These are phyloP conservation scores for Brachyhypopomus gauderio DNA, from an alignment of 2,113 vertebrate genomes.

Conservation along the genomic window DNA sequence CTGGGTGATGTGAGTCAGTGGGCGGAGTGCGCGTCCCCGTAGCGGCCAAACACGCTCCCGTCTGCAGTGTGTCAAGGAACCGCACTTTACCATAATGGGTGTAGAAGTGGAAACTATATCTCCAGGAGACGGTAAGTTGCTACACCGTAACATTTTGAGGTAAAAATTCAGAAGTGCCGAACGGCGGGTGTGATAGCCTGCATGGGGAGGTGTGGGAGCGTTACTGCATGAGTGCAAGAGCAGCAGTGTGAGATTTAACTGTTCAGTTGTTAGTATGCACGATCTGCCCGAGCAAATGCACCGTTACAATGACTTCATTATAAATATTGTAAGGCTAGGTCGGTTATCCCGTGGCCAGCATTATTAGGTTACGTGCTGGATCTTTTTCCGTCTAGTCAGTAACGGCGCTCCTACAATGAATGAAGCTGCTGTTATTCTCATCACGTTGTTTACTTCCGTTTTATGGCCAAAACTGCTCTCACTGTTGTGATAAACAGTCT, in stretches of 20 bases:
- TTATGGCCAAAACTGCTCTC: not conserved
- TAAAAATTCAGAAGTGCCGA: not conserved
- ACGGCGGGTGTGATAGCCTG: not conserved
- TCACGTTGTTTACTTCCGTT: not conserved
- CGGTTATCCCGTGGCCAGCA: not conserved
- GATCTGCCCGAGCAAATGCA: not conserved
- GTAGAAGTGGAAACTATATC: conserved; percentile 96
- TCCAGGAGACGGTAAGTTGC: conserved; percentile 87
- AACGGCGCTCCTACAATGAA: not conserved
- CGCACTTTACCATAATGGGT: conserved; percentile 77
- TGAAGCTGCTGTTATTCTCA: not conserved
- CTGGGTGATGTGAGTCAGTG: conserved; percentile 33
- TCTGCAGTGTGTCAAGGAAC: conserved; percentile 54
- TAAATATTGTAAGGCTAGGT: not conserved
- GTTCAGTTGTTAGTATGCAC: no score
- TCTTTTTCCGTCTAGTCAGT: conserved; percentile 27
- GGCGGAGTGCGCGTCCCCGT: conserved; percentile 54
- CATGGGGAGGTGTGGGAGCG: no score
- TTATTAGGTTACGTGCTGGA: conserved; percentile 19
- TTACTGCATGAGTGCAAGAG: not conserved
- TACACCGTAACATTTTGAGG: conserved; percentile 1
- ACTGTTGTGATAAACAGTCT: not conserved
- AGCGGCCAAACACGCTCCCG: conserved; percentile 36
- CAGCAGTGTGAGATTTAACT: no score
- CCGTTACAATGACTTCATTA: not conserved